Conservation (phyloP, 2,888 invertebrate species). For the Lasioglossum figueresi region DNA sequence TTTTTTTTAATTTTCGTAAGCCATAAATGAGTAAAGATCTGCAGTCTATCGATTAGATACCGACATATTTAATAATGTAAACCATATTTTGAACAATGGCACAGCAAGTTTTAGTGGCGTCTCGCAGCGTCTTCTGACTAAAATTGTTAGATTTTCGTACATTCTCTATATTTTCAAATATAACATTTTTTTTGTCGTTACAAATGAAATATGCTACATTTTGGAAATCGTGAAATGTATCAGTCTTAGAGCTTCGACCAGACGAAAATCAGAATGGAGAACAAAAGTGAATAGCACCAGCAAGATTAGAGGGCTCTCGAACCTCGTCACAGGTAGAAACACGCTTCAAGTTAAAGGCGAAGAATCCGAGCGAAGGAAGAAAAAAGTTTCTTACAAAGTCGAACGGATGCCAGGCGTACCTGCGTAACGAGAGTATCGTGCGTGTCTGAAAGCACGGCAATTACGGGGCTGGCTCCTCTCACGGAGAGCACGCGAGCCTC, state of each 20-base stretch:
- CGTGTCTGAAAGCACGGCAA: slow-evolving; percentile 56
- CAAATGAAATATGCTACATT: too few relatives aligned
- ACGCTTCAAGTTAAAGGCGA: background rate
- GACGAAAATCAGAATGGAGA: background rate
- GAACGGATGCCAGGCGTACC: slow-evolving; percentile 21
- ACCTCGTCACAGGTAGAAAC: background rate
- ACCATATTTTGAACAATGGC: too few relatives aligned
- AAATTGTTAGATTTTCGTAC: too few relatives aligned
- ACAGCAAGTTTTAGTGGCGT: too few relatives aligned
- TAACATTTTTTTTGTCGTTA: too few relatives aligned
- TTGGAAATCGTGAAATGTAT: too few relatives aligned
- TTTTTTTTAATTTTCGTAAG: too few relatives aligned
- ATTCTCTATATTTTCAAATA: too few relatives aligned
- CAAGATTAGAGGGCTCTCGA: background rate
- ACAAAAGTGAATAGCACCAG: background rate
- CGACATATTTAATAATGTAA: too few relatives aligned
- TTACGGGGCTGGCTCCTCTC: slow-evolving; percentile 52
- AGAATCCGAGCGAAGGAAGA: background rate
- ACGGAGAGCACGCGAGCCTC: slow-evolving; percentile 39
- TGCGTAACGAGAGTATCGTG: slow-evolving; percentile 54
- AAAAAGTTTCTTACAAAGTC: slow-evolving; percentile 8
- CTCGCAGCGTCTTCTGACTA: too few relatives aligned
- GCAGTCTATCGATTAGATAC: too few relatives aligned
- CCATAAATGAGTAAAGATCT: too few relatives aligned
- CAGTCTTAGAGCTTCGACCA: background rate